A percentile compares a stretch with the other conserved stretches of the same genome.
Conservation (phyloP, 2,113 vertebrate species). For the Grus americana region DNA sequence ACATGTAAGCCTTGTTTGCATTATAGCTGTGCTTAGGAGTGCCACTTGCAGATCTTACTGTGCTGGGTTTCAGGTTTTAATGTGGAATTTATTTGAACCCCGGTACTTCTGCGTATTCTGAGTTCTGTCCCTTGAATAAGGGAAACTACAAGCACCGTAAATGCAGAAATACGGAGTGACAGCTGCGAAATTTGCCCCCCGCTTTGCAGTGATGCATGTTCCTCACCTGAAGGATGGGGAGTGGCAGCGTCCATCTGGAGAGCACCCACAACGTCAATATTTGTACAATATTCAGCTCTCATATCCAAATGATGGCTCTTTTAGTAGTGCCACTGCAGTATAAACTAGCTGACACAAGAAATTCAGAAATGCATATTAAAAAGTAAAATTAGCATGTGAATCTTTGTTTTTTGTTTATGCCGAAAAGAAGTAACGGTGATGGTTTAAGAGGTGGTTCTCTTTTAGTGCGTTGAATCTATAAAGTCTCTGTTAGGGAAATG, state of each 20-base stretch:
- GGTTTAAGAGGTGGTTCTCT: neutral
- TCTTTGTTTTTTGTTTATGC: neutral
- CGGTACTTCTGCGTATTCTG: rapidly evolving
- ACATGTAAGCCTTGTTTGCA: neutral
- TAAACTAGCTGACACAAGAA: neutral
- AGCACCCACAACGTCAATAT: neutral
- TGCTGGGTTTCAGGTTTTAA: neutral
- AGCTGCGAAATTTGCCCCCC: neutral
- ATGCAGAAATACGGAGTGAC: neutral
- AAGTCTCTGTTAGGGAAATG: constrained; percentile 47
- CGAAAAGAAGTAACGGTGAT: neutral
- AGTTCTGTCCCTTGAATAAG: neutral
- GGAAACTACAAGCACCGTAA: neutral
- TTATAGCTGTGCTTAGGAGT: neutral
- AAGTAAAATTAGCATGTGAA: neutral
- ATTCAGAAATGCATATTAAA: neutral
- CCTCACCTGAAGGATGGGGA: neutral
- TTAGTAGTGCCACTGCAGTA: neutral
- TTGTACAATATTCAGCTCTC: neutral
- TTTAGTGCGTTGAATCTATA: constrained; percentile 5
- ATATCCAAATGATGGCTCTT: neutral
- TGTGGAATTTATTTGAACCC: neutral
- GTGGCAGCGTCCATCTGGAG: neutral
- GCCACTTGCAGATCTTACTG: neutral
- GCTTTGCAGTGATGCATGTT: neutral